Percentiles rank a stretch among this genome's conserved stretches.
These are phyloP conservation scores for Andrena cerasifolii DNA, from an alignment of 1,140 invertebrate genomes.

Conservation along the genomic window DNA sequence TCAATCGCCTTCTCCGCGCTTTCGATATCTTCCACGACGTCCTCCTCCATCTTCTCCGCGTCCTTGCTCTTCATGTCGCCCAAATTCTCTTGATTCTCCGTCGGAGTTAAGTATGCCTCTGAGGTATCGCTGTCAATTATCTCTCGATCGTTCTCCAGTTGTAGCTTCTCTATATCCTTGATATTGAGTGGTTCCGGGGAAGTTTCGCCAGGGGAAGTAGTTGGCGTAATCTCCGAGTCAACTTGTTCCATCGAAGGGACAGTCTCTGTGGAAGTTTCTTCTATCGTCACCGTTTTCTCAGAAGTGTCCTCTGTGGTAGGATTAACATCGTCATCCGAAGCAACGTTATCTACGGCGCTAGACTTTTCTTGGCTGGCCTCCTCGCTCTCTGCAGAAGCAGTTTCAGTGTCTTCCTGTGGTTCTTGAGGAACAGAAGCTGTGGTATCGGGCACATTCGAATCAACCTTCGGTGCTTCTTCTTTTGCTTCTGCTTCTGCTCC, in stretches of 20 bases:
- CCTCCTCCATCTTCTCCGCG: constrained; percentile 44
- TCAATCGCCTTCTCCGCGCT: constrained; percentile 19
- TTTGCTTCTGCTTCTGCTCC: too few relatives aligned
- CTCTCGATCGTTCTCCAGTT: constrained; percentile 71
- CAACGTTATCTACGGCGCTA: constrained; percentile 53
- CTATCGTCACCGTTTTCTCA: constrained; percentile 43
- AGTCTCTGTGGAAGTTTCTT: constrained; percentile 29
- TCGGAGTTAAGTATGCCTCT: constrained; percentile 85
- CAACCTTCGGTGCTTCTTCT: too few relatives aligned
- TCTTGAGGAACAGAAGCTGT: neutral
- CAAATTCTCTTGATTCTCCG: constrained; percentile 80
- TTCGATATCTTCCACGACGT: constrained; percentile 9
- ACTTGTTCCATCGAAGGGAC: constrained; percentile 7
- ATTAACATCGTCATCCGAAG: constrained; percentile 70
- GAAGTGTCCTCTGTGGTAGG: constrained; percentile 18
- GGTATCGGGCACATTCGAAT: too few relatives aligned
- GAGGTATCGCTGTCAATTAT: constrained; percentile 83
- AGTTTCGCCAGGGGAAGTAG: constrained; percentile 38
- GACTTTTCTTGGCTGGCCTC: constrained; percentile 55
- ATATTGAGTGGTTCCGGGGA: constrained; percentile 49
- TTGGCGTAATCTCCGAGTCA: constrained; percentile 26
- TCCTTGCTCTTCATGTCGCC: constrained; percentile 65
- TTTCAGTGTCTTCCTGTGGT: constrained; percentile 28
- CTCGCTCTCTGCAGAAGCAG: constrained; percentile 61
- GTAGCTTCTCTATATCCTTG: constrained; percentile 65